Evolutionary conservation across 2,797 vertebrate species (phyloP).

Genomic region (Aldrovandia affinis): DNA sequence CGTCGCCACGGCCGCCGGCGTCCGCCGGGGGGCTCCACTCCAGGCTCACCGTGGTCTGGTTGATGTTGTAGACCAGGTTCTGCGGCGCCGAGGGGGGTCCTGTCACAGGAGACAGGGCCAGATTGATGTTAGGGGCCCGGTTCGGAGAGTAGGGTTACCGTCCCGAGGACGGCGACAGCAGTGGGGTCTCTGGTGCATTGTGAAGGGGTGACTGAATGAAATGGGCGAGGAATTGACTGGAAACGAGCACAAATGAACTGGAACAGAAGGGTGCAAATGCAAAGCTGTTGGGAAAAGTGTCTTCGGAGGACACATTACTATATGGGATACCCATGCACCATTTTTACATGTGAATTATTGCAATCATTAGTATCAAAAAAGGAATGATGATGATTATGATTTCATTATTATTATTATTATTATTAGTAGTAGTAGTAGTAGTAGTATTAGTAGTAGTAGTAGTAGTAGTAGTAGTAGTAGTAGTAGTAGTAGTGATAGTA

Average conservation of each 20-base stretch:
- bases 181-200: background rate
- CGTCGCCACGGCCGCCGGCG: slow-evolving; percentile 90
- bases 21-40: slow-evolving; percentile 97
- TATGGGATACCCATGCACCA: background rate
- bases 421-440: no score
- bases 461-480: no score
- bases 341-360: no score
- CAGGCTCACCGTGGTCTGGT: slow-evolving; percentile 94
- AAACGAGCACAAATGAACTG: background rate
- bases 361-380: no score
- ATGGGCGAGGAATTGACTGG: background rate
- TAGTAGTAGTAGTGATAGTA: no score
- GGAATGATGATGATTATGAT: no score
- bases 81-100: slow-evolving; percentile 97
- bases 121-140: background rate
- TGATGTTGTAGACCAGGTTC: slow-evolving; percentile 99
- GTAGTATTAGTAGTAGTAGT: no score
- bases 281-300: background rate
- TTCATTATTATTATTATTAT: no score
- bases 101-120: slow-evolving; percentile 52
- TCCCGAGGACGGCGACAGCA: background rate
- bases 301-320: background rate
- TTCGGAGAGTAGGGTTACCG: background rate
- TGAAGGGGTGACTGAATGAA: background rate
- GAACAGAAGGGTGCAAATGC: background rate